These are phyloP conservation scores for Seladonia tumulorum DNA, from an alignment of 2,888 invertebrate genomes.

Conservation along the genomic window DNA sequence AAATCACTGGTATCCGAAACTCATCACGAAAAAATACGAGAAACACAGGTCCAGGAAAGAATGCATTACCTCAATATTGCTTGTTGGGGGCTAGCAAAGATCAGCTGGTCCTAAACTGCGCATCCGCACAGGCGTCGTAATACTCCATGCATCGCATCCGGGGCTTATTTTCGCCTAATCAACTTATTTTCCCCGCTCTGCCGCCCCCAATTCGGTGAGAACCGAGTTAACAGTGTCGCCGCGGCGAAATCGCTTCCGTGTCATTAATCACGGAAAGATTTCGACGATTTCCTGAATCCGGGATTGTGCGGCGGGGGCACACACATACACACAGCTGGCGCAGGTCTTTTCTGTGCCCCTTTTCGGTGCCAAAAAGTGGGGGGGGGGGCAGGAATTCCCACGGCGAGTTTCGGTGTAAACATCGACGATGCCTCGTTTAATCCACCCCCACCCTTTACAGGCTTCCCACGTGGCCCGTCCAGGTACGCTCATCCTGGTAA, in stretches of 20 bases:
- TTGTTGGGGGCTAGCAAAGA: not conserved
- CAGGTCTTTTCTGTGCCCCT: conserved; percentile 4
- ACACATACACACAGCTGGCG: conserved; percentile 55
- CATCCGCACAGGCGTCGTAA: not conserved
- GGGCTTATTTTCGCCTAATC: conserved; percentile 14
- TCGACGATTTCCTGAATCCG: conserved; percentile 72
- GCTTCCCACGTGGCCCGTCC: conserved; percentile 52
- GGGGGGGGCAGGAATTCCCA: conserved; percentile 56
- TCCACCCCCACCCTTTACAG: conserved; percentile 28
- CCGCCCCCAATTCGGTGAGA: conserved; percentile 30
- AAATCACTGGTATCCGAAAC: not conserved
- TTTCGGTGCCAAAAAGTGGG: conserved; percentile 8
- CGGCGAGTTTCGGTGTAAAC: conserved; percentile 62
- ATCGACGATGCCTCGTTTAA: conserved; percentile 59
- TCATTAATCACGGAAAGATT: conserved; percentile 76
- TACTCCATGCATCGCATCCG: not conserved
- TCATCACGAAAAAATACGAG: not conserved
- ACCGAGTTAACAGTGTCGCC: conserved; percentile 46
- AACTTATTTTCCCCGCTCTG: conserved; percentile 36
- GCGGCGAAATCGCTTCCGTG: conserved; percentile 66
- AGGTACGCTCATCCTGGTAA: conserved; percentile 49
- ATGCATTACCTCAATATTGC: not conserved
- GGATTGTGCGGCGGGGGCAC: conserved; percentile 34
- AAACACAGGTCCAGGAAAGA: not conserved
- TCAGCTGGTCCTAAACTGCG: not conserved